Conservation (phyloP, 2,797 vertebrate species). For the Cuniculus paca region DNA sequence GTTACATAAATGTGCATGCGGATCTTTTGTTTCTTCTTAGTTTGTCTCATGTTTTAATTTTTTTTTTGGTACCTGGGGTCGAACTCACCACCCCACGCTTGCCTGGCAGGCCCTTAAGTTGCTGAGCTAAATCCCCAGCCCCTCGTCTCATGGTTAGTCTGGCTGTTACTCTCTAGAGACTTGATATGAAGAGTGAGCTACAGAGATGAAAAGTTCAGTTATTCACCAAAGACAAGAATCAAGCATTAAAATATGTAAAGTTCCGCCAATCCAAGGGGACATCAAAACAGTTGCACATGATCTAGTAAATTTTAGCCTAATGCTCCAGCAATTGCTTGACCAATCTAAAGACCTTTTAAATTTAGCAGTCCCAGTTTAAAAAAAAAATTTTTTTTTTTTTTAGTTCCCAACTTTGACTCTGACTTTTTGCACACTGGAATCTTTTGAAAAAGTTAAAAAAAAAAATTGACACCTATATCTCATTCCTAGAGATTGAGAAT, state of each 20-base stretch:
- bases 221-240: neutral
- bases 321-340: neutral
- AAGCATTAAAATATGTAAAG: neutral
- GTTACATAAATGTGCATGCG: neutral
- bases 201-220: neutral
- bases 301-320: neutral
- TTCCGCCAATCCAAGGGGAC: neutral
- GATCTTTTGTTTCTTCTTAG: neutral
- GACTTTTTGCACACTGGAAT: neutral
- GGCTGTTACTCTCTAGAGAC: neutral
- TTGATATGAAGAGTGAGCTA: neutral
- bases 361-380: neutral
- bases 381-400: neutral
- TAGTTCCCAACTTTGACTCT: neutral
- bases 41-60: conserved; percentile 37
- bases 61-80: no score
- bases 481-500: neutral
- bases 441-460: neutral
- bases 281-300: neutral
- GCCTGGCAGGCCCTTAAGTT: no score
- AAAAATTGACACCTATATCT: neutral
- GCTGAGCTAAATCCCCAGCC: no score
- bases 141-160: neutral
- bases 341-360: neutral
- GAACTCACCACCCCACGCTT: no score